Conservation (phyloP, 2,113 vertebrate genomes). For the Aegithalos caudatus region DNA sequence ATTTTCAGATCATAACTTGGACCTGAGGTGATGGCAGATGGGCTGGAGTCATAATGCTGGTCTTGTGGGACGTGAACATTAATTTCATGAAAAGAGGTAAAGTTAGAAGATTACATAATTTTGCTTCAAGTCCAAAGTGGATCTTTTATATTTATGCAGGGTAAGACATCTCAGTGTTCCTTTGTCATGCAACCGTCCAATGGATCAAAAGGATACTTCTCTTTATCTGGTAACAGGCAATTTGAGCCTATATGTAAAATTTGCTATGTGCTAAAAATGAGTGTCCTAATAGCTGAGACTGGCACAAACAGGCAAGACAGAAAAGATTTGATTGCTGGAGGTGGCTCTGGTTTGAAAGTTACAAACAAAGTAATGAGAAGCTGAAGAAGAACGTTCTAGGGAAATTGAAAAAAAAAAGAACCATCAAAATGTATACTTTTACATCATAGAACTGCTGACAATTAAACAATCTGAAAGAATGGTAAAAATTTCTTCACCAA, state of each 20-base stretch:
- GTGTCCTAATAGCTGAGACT: rapidly evolving
- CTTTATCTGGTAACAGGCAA: background rate
- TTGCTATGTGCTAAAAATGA: background rate
- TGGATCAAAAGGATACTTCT: background rate
- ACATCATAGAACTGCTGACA: background rate
- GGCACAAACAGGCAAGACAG: background rate
- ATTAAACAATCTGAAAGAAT: background rate
- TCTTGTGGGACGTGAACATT: background rate
- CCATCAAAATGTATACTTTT: background rate
- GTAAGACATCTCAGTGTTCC: background rate
- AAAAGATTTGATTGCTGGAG: background rate
- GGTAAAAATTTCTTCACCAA: background rate
- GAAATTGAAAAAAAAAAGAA: background rate
- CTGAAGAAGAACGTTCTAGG: background rate
- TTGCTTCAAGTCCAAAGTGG: background rate
- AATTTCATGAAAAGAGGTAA: background rate
- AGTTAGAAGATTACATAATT: background rate
- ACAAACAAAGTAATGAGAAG: background rate
- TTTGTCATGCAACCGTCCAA: background rate
- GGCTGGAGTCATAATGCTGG: background rate
- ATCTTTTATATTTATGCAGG: background rate
- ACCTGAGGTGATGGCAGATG: background rate
- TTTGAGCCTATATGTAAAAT: background rate
- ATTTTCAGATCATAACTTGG: background rate
- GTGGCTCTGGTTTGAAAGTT: background rate